Conservation (phyloP, 2,888 invertebrate genomes). For the Monoplex corrugatus region DNA sequence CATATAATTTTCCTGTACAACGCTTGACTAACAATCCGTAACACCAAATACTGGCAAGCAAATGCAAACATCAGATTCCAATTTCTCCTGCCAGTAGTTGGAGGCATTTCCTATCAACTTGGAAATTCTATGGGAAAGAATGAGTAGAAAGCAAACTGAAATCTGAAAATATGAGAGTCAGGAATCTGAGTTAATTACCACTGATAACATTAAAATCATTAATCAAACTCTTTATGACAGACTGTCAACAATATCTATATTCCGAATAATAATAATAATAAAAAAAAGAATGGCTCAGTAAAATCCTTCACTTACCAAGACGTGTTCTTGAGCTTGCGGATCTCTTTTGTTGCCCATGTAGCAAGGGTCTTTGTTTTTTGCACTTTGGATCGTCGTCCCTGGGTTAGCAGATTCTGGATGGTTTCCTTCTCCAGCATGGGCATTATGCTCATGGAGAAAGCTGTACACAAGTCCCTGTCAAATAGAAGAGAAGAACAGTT, state of each 20-base stretch:
- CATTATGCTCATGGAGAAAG: slow-evolving; percentile 93
- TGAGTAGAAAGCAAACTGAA: too few species aligned
- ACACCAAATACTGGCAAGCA: too few species aligned
- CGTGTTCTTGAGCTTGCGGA: slow-evolving; percentile 91
- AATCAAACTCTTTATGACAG: too few species aligned
- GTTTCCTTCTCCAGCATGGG: slow-evolving; percentile 91
- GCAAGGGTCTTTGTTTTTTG: slow-evolving; percentile 95
- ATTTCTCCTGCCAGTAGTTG: too few species aligned
- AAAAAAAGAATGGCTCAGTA: background rate
- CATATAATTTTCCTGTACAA: too few species aligned
- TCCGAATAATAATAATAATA: background rate
- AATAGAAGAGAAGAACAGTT: background rate
- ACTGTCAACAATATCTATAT: background rate
- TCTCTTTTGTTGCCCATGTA: slow-evolving; percentile 97
- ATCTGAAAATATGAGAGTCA: too few species aligned
- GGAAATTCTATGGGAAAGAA: too few species aligned
- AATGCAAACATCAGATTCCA: too few species aligned
- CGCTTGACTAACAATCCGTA: too few species aligned
- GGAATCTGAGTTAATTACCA: too few species aligned
- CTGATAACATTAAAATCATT: too few species aligned
- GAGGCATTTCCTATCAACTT: too few species aligned
- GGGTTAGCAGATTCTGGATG: slow-evolving; percentile 91
- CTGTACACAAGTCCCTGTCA: slow-evolving; percentile 90
- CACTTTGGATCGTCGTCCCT: slow-evolving; percentile 92
- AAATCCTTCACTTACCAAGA: slow-evolving; percentile 58